Evolutionary conservation across 2,797 vertebrate species (phyloP).

Genomic region (Cynopterus sphinx): DNA sequence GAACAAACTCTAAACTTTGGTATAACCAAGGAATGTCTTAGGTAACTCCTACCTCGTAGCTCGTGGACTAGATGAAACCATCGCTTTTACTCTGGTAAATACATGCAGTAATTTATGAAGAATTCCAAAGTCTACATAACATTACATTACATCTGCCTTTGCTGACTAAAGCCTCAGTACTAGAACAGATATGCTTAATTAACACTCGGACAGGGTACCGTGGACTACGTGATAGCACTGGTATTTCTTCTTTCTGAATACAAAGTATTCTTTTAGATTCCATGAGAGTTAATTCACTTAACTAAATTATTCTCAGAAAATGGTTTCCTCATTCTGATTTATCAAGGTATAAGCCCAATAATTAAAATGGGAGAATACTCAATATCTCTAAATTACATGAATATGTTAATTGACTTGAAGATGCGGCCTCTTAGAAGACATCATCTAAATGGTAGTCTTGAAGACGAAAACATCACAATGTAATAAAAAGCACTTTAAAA

Average conservation of each 20-base stretch:
- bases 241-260: slow-evolving; percentile 29
- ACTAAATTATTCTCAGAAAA: slow-evolving; percentile 35
- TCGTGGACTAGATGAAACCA: slow-evolving; percentile 17
- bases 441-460: slow-evolving; percentile 39
- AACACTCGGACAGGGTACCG: neutral
- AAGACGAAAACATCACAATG: slow-evolving; percentile 31
- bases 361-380: slow-evolving; percentile 33
- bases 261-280: slow-evolving; percentile 40
- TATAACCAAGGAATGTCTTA: neutral
- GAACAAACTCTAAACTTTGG: slow-evolving; percentile 4
- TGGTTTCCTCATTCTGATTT: slow-evolving; percentile 36
- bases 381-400: slow-evolving; percentile 22
- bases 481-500: slow-evolving; percentile 16
- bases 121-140: slow-evolving; percentile 23
- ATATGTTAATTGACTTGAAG: slow-evolving; percentile 31
- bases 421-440: slow-evolving; percentile 11
- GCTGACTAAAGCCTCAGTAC: slow-evolving; percentile 29
- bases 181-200: slow-evolving; percentile 20
- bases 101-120: neutral
- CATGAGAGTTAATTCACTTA: slow-evolving; percentile 14
- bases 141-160: neutral
- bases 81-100: neutral
- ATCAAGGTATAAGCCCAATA: slow-evolving; percentile 29
- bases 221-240: neutral
- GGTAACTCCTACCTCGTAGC: neutral